Percentiles rank a stretch among this genome's conserved stretches.
Evolutionary conservation across 2,888 invertebrate genomes (phyloP).

Genomic region (Epsilonema sp.): DNA sequence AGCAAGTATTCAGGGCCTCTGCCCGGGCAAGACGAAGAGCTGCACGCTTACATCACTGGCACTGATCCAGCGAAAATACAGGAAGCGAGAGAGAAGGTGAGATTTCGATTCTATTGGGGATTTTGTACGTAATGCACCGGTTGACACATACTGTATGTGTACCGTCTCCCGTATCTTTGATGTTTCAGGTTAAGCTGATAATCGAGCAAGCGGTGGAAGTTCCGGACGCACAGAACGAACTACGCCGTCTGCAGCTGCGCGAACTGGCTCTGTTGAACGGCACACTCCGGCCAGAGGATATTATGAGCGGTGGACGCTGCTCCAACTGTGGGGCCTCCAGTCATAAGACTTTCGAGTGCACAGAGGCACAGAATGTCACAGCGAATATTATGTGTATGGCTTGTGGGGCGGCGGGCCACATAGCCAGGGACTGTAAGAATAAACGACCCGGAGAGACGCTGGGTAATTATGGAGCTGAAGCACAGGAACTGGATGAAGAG

Average conservation of each 20-base stretch:
- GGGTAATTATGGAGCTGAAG: too few relatives aligned
- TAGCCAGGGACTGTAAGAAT: slow-evolving; percentile 82
- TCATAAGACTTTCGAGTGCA: slow-evolving; percentile 82
- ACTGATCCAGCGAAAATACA: slow-evolving; percentile 88
- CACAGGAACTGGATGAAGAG: too few relatives aligned
- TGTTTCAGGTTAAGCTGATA: slow-evolving; percentile 66
- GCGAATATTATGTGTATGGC: slow-evolving; percentile 80
- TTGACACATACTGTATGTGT: too few relatives aligned
- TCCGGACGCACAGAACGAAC: slow-evolving; percentile 93
- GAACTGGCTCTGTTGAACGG: slow-evolving; percentile 94
- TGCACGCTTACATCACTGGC: slow-evolving; percentile 97
- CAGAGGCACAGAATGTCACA: slow-evolving; percentile 86
- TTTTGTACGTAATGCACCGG: too few relatives aligned
- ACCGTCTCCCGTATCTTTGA: too few relatives aligned
- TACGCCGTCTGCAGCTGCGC: slow-evolving; percentile 82
- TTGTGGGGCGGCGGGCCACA: slow-evolving; percentile 94
- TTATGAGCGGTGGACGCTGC: slow-evolving; percentile 35
- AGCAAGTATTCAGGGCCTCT: slow-evolving; percentile 80
- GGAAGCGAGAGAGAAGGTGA: slow-evolving; percentile 78
- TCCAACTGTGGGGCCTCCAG: slow-evolving; percentile 77
- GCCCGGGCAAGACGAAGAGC: slow-evolving; percentile 96
- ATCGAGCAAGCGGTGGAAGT: slow-evolving; percentile 93
- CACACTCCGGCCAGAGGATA: slow-evolving; percentile 84
- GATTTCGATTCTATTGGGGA: too few relatives aligned
- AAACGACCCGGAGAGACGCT: slow-evolving; percentile 45